A percentile compares a stretch with the other conserved stretches of the same genome.
These are phyloP conservation scores for Anas flavirostris DNA, from an alignment of 2,797 vertebrate genomes.

Conservation along the genomic window DNA sequence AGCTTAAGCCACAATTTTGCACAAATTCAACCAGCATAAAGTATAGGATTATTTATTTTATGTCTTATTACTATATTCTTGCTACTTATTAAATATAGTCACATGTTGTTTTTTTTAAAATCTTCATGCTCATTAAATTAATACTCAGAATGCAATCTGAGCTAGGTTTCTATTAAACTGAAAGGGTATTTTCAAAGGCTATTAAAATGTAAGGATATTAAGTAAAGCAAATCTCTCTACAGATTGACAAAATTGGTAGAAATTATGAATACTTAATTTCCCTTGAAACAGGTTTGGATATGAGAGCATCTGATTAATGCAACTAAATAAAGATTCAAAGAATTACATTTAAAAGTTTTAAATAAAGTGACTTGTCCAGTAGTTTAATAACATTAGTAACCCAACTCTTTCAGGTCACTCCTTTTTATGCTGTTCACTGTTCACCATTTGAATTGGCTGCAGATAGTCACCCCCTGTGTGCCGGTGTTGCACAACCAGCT, in stretches of 20 bases:
- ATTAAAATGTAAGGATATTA: background rate
- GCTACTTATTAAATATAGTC: background rate
- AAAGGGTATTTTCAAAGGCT: background rate
- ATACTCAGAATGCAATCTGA: background rate
- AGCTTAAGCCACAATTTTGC: background rate
- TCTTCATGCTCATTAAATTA: background rate
- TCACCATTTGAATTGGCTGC: background rate
- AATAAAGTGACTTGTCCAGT: fast-evolving
- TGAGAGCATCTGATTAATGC: background rate
- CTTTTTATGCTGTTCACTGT: background rate
- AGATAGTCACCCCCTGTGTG: no score
- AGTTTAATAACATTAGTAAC: background rate
- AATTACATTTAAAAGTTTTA: background rate
- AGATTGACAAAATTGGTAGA: background rate
- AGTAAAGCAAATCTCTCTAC: background rate
- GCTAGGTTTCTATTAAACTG: background rate
- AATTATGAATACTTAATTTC: background rate
- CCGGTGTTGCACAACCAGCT: background rate
- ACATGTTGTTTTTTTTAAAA: fast-evolving
- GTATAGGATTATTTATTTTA: background rate
- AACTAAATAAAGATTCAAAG: background rate
- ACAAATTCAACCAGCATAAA: background rate
- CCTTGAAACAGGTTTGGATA: background rate
- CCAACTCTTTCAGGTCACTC: background rate
- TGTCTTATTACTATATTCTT: background rate